Evolutionary conservation across 2,888 invertebrate genomes (phyloP).

Genomic region (Eupithecia subfuscata): DNA sequence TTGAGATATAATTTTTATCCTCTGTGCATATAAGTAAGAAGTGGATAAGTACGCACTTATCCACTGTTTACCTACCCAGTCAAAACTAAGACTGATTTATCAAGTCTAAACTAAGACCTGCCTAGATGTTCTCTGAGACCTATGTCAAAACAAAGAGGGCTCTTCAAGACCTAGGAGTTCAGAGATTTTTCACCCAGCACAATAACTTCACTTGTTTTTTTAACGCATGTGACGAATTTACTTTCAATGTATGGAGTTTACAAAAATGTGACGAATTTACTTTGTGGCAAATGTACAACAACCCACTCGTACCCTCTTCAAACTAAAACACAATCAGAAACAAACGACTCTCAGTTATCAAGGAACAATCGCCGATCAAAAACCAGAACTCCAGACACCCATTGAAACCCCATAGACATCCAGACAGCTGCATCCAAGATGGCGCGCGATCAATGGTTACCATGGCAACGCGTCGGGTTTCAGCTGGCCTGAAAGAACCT

Average conservation of each 20-base stretch:
- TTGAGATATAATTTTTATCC: background rate
- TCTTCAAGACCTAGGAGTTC: background rate
- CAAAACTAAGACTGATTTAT: no score
- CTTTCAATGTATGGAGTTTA: no score
- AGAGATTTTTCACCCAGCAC: background rate
- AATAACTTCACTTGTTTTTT: no score
- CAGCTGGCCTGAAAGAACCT: slow-evolving; percentile 49
- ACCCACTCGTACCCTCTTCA: background rate
- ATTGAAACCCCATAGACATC: slow-evolving; percentile 52
- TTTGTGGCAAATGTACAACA: no score
- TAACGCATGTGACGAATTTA: no score
- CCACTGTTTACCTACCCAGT: no score
- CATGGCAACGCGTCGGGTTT: slow-evolving; percentile 76
- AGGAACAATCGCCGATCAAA: slow-evolving; percentile 27
- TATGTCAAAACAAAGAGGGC: background rate
- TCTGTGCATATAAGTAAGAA: background rate
- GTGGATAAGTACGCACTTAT: no score
- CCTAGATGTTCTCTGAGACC: no score
- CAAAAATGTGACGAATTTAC: no score
- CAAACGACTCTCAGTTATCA: background rate
- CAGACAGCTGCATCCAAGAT: slow-evolving; percentile 80
- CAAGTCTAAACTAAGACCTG: no score
- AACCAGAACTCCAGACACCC: slow-evolving; percentile 27
- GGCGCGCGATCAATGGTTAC: slow-evolving; percentile 80
- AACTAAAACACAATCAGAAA: background rate